Evolutionary conservation across 2,797 vertebrate genomes (phyloP).

Genomic region (Fistularia tabacaria): DNA sequence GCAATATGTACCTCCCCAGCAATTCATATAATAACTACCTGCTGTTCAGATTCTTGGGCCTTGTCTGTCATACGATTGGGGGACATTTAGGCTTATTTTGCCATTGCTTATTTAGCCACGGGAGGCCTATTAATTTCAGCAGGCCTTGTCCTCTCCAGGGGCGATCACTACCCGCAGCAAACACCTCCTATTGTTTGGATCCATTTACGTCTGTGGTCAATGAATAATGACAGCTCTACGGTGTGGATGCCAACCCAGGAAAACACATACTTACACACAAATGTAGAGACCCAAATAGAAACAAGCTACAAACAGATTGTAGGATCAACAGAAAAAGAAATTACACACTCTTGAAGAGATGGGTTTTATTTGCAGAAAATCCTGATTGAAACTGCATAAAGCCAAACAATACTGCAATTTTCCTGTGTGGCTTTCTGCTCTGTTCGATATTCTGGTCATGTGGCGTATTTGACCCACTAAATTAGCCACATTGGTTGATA

Average conservation of each 20-base stretch:
- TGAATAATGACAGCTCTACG: constrained; percentile 68
- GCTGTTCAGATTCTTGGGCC: constrained; percentile 77
- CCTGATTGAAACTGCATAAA: constrained; percentile 45
- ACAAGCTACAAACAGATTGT: constrained; percentile 38
- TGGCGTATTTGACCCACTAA: constrained; percentile 76
- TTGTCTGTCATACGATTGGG: constrained; percentile 78
- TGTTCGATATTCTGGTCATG: constrained; percentile 59
- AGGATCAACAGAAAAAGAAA: constrained; percentile 30
- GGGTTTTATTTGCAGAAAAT: constrained; percentile 34
- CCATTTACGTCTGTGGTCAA: constrained; percentile 78
- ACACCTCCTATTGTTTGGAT: constrained; percentile 71
- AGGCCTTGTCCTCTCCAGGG: constrained; percentile 75
- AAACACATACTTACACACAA: constrained; percentile 53
- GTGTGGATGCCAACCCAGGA: constrained; percentile 39
- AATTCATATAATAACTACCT: constrained; percentile 78
- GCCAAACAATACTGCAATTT: constrained; percentile 39
- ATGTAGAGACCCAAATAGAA: constrained; percentile 1
- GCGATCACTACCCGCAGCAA: constrained; percentile 66
- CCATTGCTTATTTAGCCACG: constrained; percentile 79
- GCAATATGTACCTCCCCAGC: constrained; percentile 73
- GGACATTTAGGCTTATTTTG: constrained; percentile 81
- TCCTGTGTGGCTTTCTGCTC: constrained; percentile 47
- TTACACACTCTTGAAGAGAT: constrained; percentile 17
- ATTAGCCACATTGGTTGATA: constrained; percentile 76
- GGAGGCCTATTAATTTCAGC: constrained; percentile 85